Percentiles rank a stretch among this genome's conserved stretches.
Evolutionary conservation across 2,888 invertebrate species (phyloP).

Genomic region (Sisyra nigra): DNA sequence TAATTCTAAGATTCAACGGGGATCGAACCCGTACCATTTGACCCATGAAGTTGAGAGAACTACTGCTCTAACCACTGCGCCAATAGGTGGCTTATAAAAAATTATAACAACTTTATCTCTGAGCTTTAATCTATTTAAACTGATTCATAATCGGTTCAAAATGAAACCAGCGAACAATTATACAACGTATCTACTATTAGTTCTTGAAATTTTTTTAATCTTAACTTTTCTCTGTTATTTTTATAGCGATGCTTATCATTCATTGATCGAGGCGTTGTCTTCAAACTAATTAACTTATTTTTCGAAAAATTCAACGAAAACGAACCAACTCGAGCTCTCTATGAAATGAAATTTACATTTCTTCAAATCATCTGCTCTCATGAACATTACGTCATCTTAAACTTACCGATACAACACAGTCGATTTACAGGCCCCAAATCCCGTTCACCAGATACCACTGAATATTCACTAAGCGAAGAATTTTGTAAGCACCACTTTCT

Average conservation of each 20-base stretch:
- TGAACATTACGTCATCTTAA: constrained; percentile 88
- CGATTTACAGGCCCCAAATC: constrained; percentile 39
- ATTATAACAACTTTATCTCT: too few species aligned
- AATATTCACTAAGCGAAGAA: constrained; percentile 56
- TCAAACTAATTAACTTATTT: constrained; percentile 73
- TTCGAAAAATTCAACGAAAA: constrained; percentile 73
- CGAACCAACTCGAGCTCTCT: constrained; percentile 57
- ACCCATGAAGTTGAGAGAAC: too few species aligned
- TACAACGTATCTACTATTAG: too few species aligned
- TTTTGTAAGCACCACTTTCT: constrained; percentile 87
- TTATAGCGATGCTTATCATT: constrained; percentile 67
- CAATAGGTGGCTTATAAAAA: too few species aligned
- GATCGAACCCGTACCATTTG: too few species aligned
- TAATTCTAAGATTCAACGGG: too few species aligned
- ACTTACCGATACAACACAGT: constrained; percentile 64
- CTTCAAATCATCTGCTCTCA: constrained; percentile 82
- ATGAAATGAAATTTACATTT: constrained; percentile 86
- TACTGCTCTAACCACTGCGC: too few species aligned
- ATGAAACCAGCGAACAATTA: too few species aligned
- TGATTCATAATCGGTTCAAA: too few species aligned
- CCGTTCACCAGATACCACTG: constrained; percentile 31
- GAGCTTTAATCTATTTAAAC: too few species aligned
- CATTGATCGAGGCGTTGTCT: constrained; percentile 90
- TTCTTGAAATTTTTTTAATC: neutral
- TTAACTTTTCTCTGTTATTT: constrained; percentile 9